Evolutionary conservation across 2,797 vertebrate genomes (phyloP).

Genomic region (Sitta carolinensis): DNA sequence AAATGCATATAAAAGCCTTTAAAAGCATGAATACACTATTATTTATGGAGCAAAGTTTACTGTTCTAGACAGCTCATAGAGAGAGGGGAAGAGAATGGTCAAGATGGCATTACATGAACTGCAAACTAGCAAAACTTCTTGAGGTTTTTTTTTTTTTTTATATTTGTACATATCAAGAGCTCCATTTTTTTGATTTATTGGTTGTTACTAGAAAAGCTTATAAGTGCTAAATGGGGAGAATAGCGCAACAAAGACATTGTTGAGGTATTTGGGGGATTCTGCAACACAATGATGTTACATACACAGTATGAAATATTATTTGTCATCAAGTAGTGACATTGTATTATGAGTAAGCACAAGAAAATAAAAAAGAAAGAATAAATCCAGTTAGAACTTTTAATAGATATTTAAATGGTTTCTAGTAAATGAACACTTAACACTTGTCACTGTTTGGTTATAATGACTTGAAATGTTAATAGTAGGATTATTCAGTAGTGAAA

Average conservation of each 20-base stretch:
- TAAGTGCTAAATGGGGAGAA: slow-evolving; percentile 41
- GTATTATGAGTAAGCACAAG: slow-evolving; percentile 43
- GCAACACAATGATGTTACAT: slow-evolving; percentile 57
- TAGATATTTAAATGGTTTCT: slow-evolving; percentile 39
- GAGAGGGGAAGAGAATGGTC: slow-evolving; percentile 20
- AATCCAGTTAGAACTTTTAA: slow-evolving; percentile 56
- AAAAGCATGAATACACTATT: slow-evolving; percentile 55
- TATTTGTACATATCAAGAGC: slow-evolving; percentile 48
- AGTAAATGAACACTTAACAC: slow-evolving; percentile 26
- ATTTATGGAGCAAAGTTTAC: slow-evolving; percentile 56
- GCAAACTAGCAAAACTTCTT: slow-evolving; percentile 49
- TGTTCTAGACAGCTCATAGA: slow-evolving; percentile 43
- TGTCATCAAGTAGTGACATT: slow-evolving; percentile 65
- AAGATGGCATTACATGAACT: slow-evolving; percentile 42
- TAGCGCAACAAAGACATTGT: slow-evolving; percentile 59
- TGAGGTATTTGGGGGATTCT: slow-evolving; percentile 55
- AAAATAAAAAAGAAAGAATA: slow-evolving; percentile 45
- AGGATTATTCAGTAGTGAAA: slow-evolving; percentile 53
- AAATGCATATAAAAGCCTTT: slow-evolving; percentile 62
- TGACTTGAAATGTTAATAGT: slow-evolving; percentile 47
- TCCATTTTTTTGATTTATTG: slow-evolving; percentile 32
- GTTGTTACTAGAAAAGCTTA: slow-evolving; percentile 54
- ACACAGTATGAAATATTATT: slow-evolving; percentile 63
- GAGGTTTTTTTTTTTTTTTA: neutral
- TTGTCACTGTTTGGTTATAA: slow-evolving; percentile 38